A percentile compares a stretch with the other conserved stretches of the same genome.
These are phyloP conservation scores for Ciconia nigra DNA, from an alignment of 2,797 vertebrate genomes.

Conservation along the genomic window DNA sequence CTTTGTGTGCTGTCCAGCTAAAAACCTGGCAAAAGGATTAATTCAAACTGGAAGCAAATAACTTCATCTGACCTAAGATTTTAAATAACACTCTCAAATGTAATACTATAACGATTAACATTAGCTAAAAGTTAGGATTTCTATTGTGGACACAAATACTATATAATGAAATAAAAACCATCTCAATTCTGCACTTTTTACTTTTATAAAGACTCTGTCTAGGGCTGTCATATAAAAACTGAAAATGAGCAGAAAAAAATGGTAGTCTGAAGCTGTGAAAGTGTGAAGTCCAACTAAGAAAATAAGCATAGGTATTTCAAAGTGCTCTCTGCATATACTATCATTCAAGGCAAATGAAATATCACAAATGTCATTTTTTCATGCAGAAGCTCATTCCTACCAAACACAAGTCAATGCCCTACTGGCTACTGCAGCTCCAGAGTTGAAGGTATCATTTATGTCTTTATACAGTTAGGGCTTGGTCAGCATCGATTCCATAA, in stretches of 20 bases:
- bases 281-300: background rate
- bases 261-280: background rate
- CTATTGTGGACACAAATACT: background rate
- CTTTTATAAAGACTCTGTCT: background rate
- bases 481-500: background rate
- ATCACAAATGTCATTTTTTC: background rate
- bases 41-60: conserved; percentile 8
- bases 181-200: background rate
- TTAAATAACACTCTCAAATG: background rate
- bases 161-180: background rate
- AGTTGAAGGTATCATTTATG: background rate
- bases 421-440: background rate
- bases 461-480: background rate
- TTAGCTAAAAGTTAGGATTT: background rate
- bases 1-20: conserved; percentile 30
- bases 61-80: background rate
- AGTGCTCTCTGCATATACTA: background rate
- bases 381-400: background rate
- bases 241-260: background rate
- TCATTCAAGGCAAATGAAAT: background rate
- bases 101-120: background rate
- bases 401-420: background rate
- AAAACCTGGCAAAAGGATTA: conserved; percentile 21
- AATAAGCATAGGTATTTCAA: background rate
- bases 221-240: background rate